Conservation (phyloP, 2,888 invertebrate species). For the Heteropelma amictum region DNA sequence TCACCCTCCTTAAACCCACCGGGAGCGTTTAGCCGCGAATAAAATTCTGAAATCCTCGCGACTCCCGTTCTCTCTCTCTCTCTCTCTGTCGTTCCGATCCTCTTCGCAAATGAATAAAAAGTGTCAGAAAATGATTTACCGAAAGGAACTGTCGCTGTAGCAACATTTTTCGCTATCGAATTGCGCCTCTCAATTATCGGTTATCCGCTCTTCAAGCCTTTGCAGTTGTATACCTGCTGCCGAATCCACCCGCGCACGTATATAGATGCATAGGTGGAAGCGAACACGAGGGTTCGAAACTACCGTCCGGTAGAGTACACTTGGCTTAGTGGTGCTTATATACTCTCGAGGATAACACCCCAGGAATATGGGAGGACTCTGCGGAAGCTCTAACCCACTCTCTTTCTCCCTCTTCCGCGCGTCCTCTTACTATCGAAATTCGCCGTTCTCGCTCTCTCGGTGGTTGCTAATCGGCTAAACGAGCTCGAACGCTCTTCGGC, state of each 20-base stretch:
- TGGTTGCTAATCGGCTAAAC: slow-evolving; percentile 73
- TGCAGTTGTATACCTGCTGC: slow-evolving; percentile 2
- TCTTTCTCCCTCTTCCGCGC: slow-evolving; percentile 45
- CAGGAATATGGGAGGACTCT: slow-evolving; percentile 34
- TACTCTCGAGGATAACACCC: slow-evolving; percentile 54
- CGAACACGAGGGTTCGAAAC: slow-evolving; percentile 11
- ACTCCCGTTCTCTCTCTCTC: too few relatives aligned
- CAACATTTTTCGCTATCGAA: too few relatives aligned
- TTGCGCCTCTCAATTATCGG: slow-evolving; percentile 4
- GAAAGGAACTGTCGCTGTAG: too few relatives aligned
- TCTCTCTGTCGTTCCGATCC: too few relatives aligned
- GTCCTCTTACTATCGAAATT: slow-evolving; percentile 24
- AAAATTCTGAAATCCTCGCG: slow-evolving; percentile 13
- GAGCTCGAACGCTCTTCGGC: slow-evolving; percentile 74
- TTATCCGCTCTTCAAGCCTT: background rate
- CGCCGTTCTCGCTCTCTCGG: slow-evolving; percentile 52
- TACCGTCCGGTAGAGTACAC: slow-evolving; percentile 39
- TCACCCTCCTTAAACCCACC: too few relatives aligned
- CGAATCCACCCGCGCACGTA: too few relatives aligned
- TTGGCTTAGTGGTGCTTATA: slow-evolving; percentile 54
- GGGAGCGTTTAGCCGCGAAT: background rate
- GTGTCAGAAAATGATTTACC: slow-evolving; percentile 10
- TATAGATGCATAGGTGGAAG: slow-evolving; percentile 1
- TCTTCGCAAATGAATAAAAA: too few relatives aligned
- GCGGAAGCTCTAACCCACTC: slow-evolving; percentile 11